These are phyloP conservation scores for Cynodonichthys magdalenae DNA, from an alignment of 2,797 vertebrate genomes.

Conservation along the genomic window DNA sequence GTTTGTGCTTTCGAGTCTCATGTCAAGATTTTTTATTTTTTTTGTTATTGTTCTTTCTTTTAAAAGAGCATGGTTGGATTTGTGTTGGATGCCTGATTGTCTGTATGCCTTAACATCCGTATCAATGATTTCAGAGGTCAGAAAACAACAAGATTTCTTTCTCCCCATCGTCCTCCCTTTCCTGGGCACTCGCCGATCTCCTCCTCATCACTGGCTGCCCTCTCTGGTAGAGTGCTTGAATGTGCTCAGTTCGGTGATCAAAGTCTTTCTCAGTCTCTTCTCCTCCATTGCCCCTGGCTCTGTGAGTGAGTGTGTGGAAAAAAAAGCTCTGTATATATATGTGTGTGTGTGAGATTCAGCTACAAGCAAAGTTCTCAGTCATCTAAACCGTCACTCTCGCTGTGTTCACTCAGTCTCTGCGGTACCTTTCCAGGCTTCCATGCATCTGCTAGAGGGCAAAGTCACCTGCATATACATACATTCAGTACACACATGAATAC, in stretches of 20 bases:
- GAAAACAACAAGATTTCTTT: conserved; percentile 54
- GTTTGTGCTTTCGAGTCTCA: conserved; percentile 32
- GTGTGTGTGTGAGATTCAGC: conserved; percentile 50
- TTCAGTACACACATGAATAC: conserved; percentile 27
- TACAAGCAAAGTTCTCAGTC: conserved; percentile 59
- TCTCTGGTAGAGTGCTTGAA: conserved; percentile 79
- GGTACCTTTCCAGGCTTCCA: conserved; percentile 60
- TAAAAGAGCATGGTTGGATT: conserved; percentile 10
- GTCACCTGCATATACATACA: conserved; percentile 24
- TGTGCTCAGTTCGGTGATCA: conserved; percentile 80
- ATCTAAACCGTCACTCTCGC: conserved; percentile 63
- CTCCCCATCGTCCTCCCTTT: conserved; percentile 9
- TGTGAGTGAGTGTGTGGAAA: conserved; percentile 37
- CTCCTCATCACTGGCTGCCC: conserved; percentile 75
- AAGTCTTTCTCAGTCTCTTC: conserved; percentile 79
- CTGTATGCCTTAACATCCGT: conserved; percentile 69
- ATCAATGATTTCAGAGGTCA: conserved; percentile 73
- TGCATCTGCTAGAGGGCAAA: conserved; percentile 67
- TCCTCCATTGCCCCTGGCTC: conserved; percentile 72
- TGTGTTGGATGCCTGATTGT: conserved; percentile 47
- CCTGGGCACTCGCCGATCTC: conserved; percentile 56
- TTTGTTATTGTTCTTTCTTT: background rate
- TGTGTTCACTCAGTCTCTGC: conserved; percentile 66
- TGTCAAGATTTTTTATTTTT: conserved; percentile 17
- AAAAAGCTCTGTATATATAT: conserved; percentile 17